Evolutionary conservation across 2,888 invertebrate species (phyloP), one percentile per base, ranked within the genome.

Genomic region (Macroteleia sp.): DNA sequence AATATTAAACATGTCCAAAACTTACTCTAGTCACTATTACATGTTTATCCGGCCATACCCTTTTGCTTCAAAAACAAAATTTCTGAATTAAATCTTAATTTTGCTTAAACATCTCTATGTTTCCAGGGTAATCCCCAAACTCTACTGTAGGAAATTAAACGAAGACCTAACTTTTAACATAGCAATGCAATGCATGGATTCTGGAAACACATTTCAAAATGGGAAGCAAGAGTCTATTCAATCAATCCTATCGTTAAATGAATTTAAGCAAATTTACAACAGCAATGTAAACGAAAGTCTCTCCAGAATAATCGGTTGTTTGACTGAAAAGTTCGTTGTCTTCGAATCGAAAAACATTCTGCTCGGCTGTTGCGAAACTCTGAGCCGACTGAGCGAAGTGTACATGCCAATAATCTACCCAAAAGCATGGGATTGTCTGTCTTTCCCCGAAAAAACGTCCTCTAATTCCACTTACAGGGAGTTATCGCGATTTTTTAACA

Each of bases 391-490:
- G 30, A 94, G 95, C 48, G 93, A 92, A 50, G 12, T 28, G 1
- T 97, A 95, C 91, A 93, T 94, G 0, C 95, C 96, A 1, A 95
- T 95, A 81, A 91, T 93, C 16, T 95, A 96, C 87, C 91, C 93
- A 6, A 93, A 92, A 16, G 94, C 95, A 0, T 97, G 96, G 94
- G 93, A 93, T 76, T 94, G 94, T 86, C 79, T 91, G n/a, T n/a
- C n/a, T n/a, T n/a, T n/a, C n/a, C n/a, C n/a, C n/a, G n/a, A n/a
- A n/a, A n/a, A n/a, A n/a, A n/a, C n/a, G n/a, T n/a, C n/a, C n/a
- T n/a, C n/a, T n/a, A n/a, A n/a, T n/a, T n/a, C n/a, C n/a, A n/a
- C n/a, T n/a, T n/a, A n/a, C n/a, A n/a, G n/a, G n/a, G n/a, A n/a
- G n/a, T n/a, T n/a, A n/a, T n/a, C n/a, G n/a, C n/a, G n/a, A n/a